Conservation (phyloP, 2,888 invertebrate species). For the Scrobipalpa costella region DNA sequence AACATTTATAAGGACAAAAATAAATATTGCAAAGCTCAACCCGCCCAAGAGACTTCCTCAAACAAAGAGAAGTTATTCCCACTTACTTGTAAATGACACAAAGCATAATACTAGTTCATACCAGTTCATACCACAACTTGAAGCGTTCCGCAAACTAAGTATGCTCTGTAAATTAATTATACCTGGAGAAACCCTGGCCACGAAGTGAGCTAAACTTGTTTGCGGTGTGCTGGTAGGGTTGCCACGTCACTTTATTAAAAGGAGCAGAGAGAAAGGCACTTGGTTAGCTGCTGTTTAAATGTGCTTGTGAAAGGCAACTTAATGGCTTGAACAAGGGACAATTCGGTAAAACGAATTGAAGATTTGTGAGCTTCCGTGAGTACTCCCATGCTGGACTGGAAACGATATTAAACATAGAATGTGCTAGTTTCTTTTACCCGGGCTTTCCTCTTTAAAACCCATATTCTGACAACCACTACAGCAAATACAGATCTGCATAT, state of each 20-base stretch:
- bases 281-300: not conserved
- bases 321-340: too few species aligned
- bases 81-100: conserved; percentile 1
- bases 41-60: not conserved
- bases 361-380: too few species aligned
- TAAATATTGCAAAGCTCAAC: not conserved
- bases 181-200: conserved; percentile 21
- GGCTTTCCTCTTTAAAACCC: too few species aligned
- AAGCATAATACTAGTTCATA: not conserved
- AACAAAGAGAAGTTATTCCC: not conserved
- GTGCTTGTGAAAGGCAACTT: too few species aligned
- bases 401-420: too few species aligned
- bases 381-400: too few species aligned
- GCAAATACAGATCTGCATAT: too few species aligned
- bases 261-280: not conserved
- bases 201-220: conserved; percentile 28
- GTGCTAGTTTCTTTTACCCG: too few species aligned
- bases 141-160: conserved; percentile 8
- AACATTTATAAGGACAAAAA: too few species aligned
- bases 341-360: too few species aligned
- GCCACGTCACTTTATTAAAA: not conserved
- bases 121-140: not conserved
- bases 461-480: too few species aligned
- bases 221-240: conserved; percentile 11
- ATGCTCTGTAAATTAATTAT: conserved; percentile 28